Evolutionary conservation across 2,113 vertebrate genomes (phyloP).

Genomic region (Pteropus alecto): DNA sequence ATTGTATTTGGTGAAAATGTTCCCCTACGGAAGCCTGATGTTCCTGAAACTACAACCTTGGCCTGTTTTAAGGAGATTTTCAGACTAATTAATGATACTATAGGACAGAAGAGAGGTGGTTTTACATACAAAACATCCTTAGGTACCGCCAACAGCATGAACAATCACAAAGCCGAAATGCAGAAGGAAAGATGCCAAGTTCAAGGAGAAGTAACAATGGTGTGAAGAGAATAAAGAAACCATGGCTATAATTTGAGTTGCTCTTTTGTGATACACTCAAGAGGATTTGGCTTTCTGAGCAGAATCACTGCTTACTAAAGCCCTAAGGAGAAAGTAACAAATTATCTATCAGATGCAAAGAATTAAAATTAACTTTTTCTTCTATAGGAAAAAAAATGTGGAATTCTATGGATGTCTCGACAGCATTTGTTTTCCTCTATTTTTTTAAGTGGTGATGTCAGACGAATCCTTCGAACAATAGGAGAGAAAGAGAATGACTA

Average conservation of each 20-base stretch:
- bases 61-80: not conserved
- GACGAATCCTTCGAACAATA: not conserved
- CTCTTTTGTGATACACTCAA: not conserved
- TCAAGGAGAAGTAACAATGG: not conserved
- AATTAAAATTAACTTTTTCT: slow-evolving; percentile 11
- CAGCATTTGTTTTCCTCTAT: not conserved
- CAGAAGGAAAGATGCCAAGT: not conserved
- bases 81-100: not conserved
- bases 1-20: not conserved
- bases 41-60: not conserved
- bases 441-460: not conserved
- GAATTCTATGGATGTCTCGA: not conserved
- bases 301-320: not conserved
- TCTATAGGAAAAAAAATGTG: not conserved
- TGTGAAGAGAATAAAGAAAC: not conserved
- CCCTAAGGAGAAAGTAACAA: not conserved
- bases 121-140: not conserved
- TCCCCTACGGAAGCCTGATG: not conserved
- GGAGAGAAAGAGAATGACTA: not conserved
- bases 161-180: not conserved
- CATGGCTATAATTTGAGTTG: not conserved
- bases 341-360: slow-evolving; percentile 12
- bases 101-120: not conserved
- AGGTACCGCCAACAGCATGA: not conserved
- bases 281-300: not conserved